Evolutionary conservation across 2,888 invertebrate species (phyloP), one percentile per base, ranked within the genome.

Genomic region (Nomada ruficornis): DNA sequence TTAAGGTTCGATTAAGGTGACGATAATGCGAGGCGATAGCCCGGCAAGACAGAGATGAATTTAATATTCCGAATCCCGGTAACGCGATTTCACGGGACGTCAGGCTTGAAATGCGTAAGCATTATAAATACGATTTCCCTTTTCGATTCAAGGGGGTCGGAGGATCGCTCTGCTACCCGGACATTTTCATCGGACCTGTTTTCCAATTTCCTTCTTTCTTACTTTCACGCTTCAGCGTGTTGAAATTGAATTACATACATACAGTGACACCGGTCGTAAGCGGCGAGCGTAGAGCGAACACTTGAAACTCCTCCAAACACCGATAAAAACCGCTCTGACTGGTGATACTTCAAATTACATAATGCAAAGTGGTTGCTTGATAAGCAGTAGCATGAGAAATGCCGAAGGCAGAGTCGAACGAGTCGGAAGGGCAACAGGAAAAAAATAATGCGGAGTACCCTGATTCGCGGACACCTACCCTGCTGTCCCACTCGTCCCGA

Each of bases 71-170:
- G 85, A 88, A 89, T 89, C 89, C 84, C 83, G 86, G 86, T 93
- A 93, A 93, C 88, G 85, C 90, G 92, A 93, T 93, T 93, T 93
- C 87, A 92, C 90, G 90, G 89, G 82, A 90, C 89, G 90, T 89
- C 91, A 88, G 87, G 77, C 85, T 84, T 87, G 85, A 84, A 88
- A 89, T 80, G 89, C 89, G 89, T 85, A 86, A 91, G 90, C 87
- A 89, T 90, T 91, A 89, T 86, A 91, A 92, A 91, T 92, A 88
- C 90, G 89, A 92, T 92, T 92, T 91, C 83, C 83, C 87, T 85
- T 72, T 54, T 65, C 68, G 70, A 73, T 62, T 72, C 62, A 23
- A 11, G 68, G 69, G 86, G 86, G 82, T 59, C 71, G 59, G 20
- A 23, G 73, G 65, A 65, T 75, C 60, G 81, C 67, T 71, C 73